Evolutionary conservation across 2,888 invertebrate species (phyloP).

Genomic region (Clusia tigrina): DNA sequence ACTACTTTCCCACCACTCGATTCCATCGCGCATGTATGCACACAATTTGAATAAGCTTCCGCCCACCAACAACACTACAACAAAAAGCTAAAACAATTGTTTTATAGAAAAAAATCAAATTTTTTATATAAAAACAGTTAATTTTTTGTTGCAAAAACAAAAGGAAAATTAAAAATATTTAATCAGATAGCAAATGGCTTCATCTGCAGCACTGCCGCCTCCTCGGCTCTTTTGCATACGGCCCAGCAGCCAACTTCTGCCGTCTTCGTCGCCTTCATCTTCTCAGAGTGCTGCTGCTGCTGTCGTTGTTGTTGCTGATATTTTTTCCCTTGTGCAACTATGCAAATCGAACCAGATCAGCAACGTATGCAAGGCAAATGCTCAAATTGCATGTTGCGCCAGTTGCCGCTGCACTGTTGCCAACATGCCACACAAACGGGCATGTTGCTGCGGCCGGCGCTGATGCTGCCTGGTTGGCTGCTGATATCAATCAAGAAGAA

Average conservation of each 20-base stretch:
- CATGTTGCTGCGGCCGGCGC: not conserved
- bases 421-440: not conserved
- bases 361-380: slow-evolving; percentile 1
- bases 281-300: too few species aligned
- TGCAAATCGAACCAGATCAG: slow-evolving; percentile 4
- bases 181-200: not conserved
- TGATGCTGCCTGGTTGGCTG: not conserved
- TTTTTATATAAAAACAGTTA: too few species aligned
- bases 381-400: slow-evolving; percentile 6
- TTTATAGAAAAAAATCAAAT: too few species aligned
- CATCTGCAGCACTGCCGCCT: not conserved
- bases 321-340: slow-evolving; percentile 7
- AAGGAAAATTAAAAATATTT: not conserved
- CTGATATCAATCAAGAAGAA: slow-evolving; percentile 1
- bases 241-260: too few species aligned
- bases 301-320: too few species aligned
- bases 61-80: too few species aligned
- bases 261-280: too few species aligned
- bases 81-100: too few species aligned
- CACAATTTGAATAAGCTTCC: too few species aligned
- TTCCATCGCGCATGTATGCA: too few species aligned
- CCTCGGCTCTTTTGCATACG: slow-evolving; percentile 1
- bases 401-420: not conserved
- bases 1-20: too few species aligned
- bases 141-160: too few species aligned